Evolutionary conservation across 1,140 invertebrate species (phyloP).

Genomic region (Drosophila virilis): DNA sequence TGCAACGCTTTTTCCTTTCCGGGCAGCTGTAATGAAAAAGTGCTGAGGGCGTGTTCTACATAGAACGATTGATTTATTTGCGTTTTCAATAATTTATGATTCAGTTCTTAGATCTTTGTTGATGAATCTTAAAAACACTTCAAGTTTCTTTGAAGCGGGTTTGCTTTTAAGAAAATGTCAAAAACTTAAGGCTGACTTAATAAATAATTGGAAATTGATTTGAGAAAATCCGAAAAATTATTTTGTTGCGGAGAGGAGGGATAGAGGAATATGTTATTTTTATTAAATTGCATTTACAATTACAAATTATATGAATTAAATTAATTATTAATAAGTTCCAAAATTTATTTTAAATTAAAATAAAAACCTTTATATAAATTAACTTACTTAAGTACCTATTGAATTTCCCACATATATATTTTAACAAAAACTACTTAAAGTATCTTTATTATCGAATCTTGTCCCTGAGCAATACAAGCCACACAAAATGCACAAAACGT

Average conservation of each 20-base stretch:
- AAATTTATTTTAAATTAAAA: neutral
- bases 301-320: neutral
- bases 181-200: neutral
- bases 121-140: neutral
- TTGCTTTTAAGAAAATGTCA: neutral
- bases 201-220: neutral
- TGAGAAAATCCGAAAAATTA: too few species aligned
- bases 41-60: neutral
- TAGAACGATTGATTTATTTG: slow-evolving; percentile 1
- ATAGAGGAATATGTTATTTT: neutral
- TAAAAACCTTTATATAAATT: too few species aligned
- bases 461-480: slow-evolving; percentile 10
- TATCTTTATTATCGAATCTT: slow-evolving; percentile 16
- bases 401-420: neutral
- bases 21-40: neutral
- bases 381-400: too few species aligned
- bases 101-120: neutral
- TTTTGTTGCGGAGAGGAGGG: too few species aligned
- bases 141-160: neutral
- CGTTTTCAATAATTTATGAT: slow-evolving; percentile 1
- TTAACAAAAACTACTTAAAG: neutral
- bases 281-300: neutral
- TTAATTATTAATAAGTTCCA: too few species aligned
- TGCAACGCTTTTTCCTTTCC: neutral
- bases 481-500: slow-evolving; percentile 23